Base-by-base conservation (phyloP, 1,140 invertebrate genomes). In the Carcinoscorpius rotundicauda region DNA sequence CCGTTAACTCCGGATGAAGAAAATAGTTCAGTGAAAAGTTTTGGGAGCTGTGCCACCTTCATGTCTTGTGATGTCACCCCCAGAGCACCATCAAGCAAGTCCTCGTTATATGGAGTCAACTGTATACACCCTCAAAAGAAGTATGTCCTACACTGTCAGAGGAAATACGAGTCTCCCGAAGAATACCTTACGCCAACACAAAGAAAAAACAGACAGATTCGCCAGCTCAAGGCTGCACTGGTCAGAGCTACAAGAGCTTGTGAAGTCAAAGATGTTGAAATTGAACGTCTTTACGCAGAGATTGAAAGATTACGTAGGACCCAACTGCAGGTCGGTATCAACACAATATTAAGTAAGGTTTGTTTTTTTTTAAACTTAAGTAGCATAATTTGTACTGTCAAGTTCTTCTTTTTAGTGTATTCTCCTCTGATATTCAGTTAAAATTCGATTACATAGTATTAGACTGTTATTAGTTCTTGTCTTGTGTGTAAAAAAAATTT, bases 161-260 rank as follows among this genome's bases (percentile, higher is more conserved):
- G 86, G 68, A 84, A 87, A 75, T 82, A 83, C n/a, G 81, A 85
- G 52, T 81, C 83, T 62, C 84, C 82, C 6, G 84, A 88, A 60
- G 87, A 90, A 72, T 92, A 92, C 75, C 79, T 92, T 49, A 91
- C 89, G 55, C 89, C 89, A 4, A 91, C 89, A 2, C 89, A 93
- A 74, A 78, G 89, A 68, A 87, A 88, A 5, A 85, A 88, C 71
- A 81, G 83, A 69, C 87, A 89, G 76, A 85, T 93, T 29, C 81
- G 86, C 60, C 84, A 85, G 62, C 76, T 83, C 52, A 80, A 81
- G 75, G 81, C 82, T 4, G 52, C 63, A 2, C 52, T 69, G 10
- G 56, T 65, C 49, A 59, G 59, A 4, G 52, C 61, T 49, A 63
- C 64, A 9, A 64, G 60, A 57, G 50, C 11, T 4, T 68, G 64